Evolutionary conservation across 2,888 invertebrate species (phyloP).

Genomic region (Syrista parreyssii): DNA sequence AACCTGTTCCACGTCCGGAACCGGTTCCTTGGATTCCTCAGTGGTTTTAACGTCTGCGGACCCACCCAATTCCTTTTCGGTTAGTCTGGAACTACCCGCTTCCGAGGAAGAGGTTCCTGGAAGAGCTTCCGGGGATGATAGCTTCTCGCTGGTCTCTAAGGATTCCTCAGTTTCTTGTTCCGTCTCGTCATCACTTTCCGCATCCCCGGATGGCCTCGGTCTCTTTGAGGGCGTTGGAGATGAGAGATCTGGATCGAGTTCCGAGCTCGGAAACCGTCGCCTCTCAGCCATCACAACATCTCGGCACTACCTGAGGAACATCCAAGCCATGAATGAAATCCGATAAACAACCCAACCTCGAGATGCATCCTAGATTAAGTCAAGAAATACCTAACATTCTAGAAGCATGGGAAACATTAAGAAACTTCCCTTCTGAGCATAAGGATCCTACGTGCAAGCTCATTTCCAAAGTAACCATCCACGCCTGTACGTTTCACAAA

Average conservation of each 20-base stretch:
- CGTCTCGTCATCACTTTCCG: constrained; percentile 3
- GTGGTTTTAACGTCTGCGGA: neutral
- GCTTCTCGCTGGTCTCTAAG: constrained; percentile 31
- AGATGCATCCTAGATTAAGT: neutral
- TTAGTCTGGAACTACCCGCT: neutral
- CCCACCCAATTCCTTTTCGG: neutral
- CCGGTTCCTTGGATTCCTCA: neutral
- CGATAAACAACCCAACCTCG: neutral
- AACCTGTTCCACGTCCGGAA: constrained; percentile 2
- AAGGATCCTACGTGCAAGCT: neutral
- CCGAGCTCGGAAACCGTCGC: constrained; percentile 50
- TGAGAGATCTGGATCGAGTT: constrained; percentile 50
- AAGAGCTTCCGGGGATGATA: constrained; percentile 29
- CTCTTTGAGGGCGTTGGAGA: constrained; percentile 41
- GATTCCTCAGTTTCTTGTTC: constrained; percentile 16
- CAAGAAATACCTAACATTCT: neutral
- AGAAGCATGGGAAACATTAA: neutral
- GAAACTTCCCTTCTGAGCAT: neutral
- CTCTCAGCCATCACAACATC: constrained; percentile 62
- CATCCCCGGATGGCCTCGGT: constrained; percentile 11
- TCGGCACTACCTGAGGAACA: constrained; percentile 35
- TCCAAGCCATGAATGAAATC: neutral
- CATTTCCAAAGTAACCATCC: neutral
- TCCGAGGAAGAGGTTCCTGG: constrained; percentile 13
- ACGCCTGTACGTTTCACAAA: neutral